A percentile compares a stretch with the other conserved stretches of the same genome.
Evolutionary conservation across 1,140 invertebrate species (phyloP).

Genomic region (Bombus balteatus): DNA sequence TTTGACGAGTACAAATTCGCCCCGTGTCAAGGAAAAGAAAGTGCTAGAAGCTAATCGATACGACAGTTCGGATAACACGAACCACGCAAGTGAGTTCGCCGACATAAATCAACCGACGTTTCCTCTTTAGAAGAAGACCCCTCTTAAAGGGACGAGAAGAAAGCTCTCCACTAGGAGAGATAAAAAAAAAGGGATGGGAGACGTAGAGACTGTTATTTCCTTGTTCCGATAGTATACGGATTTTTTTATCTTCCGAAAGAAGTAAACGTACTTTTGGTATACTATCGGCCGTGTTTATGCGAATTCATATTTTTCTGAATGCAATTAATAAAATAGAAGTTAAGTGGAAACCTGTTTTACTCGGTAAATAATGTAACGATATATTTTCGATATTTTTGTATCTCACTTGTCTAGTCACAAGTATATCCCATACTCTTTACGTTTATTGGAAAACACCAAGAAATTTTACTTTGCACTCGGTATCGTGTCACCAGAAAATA

Average conservation of each 20-base stretch:
- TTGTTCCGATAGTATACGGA: neutral
- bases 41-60: conserved; percentile 27
- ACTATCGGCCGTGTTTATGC: neutral
- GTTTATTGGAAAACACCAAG: too few species aligned
- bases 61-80: neutral
- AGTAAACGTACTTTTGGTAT: neutral
- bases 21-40: neutral
- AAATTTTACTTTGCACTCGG: too few species aligned
- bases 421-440: too few species aligned
- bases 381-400: too few species aligned
- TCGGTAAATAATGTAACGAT: neutral
- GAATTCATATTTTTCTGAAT: neutral
- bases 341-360: neutral
- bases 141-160: neutral
- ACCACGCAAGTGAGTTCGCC: neutral
- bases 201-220: neutral
- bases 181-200: neutral
- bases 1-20: conserved; percentile 51
- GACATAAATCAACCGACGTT: conserved; percentile 35
- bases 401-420: too few species aligned
- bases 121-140: neutral
- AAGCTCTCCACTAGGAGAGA: neutral
- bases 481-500: too few species aligned
- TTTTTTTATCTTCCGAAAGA: neutral
- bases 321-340: too few species aligned